These are phyloP conservation scores for Drosophila murphyi DNA, from an alignment of 1,140 invertebrate species.

Conservation along the genomic window DNA sequence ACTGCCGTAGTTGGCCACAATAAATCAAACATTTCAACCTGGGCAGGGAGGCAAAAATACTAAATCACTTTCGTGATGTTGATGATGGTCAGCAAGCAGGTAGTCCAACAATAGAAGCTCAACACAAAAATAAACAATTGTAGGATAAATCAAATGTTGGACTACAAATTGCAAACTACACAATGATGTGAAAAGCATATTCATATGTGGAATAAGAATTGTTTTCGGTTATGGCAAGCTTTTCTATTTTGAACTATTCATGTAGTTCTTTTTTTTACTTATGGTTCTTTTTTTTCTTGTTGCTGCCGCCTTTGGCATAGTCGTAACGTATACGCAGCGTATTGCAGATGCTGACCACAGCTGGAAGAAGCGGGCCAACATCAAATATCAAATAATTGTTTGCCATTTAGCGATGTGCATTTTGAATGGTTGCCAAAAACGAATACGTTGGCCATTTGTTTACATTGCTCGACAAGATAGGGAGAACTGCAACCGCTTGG, in stretches of 20 bases:
- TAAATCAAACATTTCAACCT: conserved; percentile 40
- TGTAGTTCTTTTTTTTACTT: conserved; percentile 10
- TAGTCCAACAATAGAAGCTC: background rate
- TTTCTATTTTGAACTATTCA: conserved; percentile 4
- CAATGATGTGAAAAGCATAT: conserved; percentile 10
- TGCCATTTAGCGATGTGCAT: conserved; percentile 52
- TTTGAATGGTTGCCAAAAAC: conserved; percentile 63
- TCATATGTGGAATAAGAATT: background rate
- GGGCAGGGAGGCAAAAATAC: background rate
- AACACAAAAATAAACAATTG: conserved; percentile 1
- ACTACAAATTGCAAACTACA: conserved; percentile 23
- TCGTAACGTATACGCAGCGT: conserved; percentile 57
- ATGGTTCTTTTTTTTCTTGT: conserved; percentile 5
- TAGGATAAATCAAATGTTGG: background rate
- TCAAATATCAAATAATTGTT: conserved; percentile 72
- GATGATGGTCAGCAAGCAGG: conserved; percentile 22
- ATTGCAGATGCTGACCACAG: conserved; percentile 16
- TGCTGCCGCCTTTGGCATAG: conserved; percentile 23
- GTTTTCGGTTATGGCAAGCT: conserved; percentile 6
- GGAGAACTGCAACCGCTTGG: background rate
- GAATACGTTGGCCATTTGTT: conserved; percentile 47
- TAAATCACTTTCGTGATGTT: conserved; percentile 23
- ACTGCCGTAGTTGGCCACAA: conserved; percentile 15
- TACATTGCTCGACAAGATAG: background rate
- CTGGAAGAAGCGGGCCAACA: conserved; percentile 24